Conservation (phyloP, 2,113 vertebrate species). For the Gallinago jamesoni region DNA sequence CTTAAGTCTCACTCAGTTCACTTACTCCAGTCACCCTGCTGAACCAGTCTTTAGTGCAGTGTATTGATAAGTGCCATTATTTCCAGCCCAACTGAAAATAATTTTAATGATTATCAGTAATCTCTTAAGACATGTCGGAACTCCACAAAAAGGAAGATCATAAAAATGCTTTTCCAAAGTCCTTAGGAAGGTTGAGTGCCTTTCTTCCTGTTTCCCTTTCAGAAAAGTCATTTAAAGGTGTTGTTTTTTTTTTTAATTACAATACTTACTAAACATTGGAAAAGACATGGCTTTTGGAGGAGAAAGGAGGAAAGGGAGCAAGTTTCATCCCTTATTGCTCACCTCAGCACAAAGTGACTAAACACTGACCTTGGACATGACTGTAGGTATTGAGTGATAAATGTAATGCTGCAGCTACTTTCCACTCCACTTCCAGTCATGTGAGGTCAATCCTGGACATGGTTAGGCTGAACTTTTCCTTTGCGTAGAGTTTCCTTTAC, state of each 20-base stretch:
- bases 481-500: background rate
- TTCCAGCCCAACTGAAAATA: background rate
- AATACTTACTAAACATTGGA: background rate
- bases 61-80: background rate
- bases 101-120: background rate
- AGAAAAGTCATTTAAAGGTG: background rate
- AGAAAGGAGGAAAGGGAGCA: background rate
- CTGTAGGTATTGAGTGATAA: background rate
- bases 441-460: background rate
- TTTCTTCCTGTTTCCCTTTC: background rate
- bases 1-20: background rate
- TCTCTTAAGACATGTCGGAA: background rate
- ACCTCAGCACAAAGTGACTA: background rate
- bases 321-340: background rate
- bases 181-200: background rate
- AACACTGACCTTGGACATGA: background rate
- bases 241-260: background rate
- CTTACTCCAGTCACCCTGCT: background rate
- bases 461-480: background rate
- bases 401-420: background rate
- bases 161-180: background rate
- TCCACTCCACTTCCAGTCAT: background rate
- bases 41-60: background rate
- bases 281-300: background rate
- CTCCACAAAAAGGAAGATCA: background rate